Conservation (phyloP, 2,113 vertebrate species). For the Parus major region DNA sequence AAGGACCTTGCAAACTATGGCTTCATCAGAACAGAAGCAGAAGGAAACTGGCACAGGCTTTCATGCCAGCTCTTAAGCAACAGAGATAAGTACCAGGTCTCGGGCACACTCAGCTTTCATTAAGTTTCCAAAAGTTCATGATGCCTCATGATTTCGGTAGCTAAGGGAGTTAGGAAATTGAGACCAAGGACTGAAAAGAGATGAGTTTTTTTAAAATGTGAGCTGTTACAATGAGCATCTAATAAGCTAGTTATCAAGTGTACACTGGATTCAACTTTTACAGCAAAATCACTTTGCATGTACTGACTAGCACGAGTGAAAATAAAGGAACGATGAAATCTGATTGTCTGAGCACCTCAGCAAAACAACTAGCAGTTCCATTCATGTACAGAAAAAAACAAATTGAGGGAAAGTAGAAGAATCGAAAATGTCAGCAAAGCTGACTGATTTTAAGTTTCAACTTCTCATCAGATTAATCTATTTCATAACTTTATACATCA, state of each 20-base stretch:
- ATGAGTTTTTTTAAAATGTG: background rate
- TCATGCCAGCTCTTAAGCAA: background rate
- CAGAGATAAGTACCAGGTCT: background rate
- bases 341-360: background rate
- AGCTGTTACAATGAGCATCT: background rate
- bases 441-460: background rate
- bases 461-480: background rate
- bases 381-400: background rate
- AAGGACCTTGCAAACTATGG: background rate
- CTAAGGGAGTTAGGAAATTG: background rate
- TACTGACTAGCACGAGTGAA: background rate
- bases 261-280: background rate
- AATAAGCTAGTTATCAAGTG: background rate
- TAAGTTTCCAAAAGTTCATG: background rate
- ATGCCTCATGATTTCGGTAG: background rate
- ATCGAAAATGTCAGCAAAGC: background rate
- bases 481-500: background rate
- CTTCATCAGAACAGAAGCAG: background rate
- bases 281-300: background rate
- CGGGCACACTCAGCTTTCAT: background rate
- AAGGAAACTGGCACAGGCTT: background rate
- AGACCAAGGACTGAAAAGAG: background rate
- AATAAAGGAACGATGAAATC: background rate
- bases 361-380: background rate
- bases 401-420: background rate